Conservation (phyloP, 2,888 invertebrate genomes). For the Eupithecia dodoneata region DNA sequence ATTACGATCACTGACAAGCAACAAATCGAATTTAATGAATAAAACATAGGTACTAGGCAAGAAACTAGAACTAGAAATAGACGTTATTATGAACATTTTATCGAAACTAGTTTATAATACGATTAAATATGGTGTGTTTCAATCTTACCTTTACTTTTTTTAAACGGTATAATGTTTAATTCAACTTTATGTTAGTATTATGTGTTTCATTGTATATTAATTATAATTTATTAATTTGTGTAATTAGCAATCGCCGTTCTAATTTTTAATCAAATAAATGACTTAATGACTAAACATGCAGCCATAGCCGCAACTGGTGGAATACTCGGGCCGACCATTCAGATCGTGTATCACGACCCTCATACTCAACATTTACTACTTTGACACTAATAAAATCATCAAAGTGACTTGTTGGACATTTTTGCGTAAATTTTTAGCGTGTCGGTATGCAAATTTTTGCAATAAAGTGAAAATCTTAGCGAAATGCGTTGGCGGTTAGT, state of each 20-base stretch:
- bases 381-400: constrained; percentile 48
- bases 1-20: not conserved
- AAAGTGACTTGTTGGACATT: constrained; percentile 41
- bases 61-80: too few species aligned
- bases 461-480: constrained; percentile 50
- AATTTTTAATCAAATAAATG: too few species aligned
- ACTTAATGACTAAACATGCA: not conserved
- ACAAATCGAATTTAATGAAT: not conserved
- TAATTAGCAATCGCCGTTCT: too few species aligned
- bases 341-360: not conserved
- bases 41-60: too few species aligned
- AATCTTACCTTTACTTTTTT: too few species aligned
- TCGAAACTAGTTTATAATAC: too few species aligned
- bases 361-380: constrained; percentile 41
- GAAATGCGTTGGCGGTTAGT: constrained; percentile 25
- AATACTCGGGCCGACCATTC: not conserved
- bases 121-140: too few species aligned
- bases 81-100: too few species aligned
- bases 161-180: too few species aligned
- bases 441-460: constrained; percentile 48
- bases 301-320: not conserved
- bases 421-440: constrained; percentile 50
- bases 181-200: too few species aligned
- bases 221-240: too few species aligned
- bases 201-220: too few species aligned